Evolutionary conservation across 1,140 invertebrate species (phyloP).

Genomic region (Mylabris phalerata): DNA sequence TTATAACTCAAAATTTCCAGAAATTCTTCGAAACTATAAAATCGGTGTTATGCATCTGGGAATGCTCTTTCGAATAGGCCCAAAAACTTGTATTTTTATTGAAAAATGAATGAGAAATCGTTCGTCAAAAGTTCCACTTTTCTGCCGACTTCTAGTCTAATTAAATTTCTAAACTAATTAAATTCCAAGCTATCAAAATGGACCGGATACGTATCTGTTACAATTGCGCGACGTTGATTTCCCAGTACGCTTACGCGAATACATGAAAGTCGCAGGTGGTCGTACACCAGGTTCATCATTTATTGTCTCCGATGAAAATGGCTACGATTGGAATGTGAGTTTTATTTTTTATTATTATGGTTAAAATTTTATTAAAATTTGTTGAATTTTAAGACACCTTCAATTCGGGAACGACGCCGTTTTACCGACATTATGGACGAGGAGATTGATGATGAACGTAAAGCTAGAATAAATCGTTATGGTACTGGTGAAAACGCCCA

Average conservation of each 20-base stretch:
- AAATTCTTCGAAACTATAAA: too few relatives aligned
- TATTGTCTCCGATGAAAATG: constrained; percentile 58
- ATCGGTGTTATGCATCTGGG: too few relatives aligned
- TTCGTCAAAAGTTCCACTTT: too few relatives aligned
- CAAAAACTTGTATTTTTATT: too few relatives aligned
- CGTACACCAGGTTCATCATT: constrained; percentile 61
- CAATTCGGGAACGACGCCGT: constrained; percentile 80
- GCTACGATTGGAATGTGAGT: constrained; percentile 69
- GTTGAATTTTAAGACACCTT: constrained; percentile 58
- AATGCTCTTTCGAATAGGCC: too few relatives aligned
- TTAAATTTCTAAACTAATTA: too few relatives aligned
- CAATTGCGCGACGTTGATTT: constrained; percentile 89
- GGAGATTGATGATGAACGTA: constrained; percentile 86
- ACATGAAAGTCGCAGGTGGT: constrained; percentile 82
- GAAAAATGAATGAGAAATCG: too few relatives aligned
- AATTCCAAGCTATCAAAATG: constrained; percentile 78
- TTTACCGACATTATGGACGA: constrained; percentile 95
- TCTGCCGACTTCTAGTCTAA: too few relatives aligned
- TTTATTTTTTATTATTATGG: background rate
- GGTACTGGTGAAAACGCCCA: constrained; percentile 58
- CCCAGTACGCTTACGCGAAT: constrained; percentile 81
- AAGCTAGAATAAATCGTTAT: constrained; percentile 71
- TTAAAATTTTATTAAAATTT: constrained; percentile 1
- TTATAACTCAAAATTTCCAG: too few relatives aligned
- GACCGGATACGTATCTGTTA: constrained; percentile 90